Percentiles rank a stretch among this genome's conserved stretches.
These are phyloP conservation scores for Apteryx owenii DNA, from an alignment of 2,113 vertebrate genomes.

Conservation along the genomic window DNA sequence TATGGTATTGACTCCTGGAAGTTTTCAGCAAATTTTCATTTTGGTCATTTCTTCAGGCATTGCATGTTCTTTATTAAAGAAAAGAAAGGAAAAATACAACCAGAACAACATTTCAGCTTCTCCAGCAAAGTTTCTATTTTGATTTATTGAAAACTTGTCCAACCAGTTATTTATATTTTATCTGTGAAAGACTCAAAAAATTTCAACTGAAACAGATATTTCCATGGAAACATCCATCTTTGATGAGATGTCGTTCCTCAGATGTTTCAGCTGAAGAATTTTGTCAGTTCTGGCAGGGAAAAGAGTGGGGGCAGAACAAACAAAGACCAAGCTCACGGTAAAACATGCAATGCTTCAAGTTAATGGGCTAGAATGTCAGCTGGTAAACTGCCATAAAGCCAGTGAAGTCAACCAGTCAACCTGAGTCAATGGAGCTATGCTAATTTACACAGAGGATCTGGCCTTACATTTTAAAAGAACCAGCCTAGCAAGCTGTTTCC, in stretches of 20 bases:
- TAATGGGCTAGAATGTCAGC: constrained; percentile 64
- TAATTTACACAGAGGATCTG: constrained; percentile 62
- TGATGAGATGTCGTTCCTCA: constrained; percentile 51
- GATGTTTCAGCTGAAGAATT: constrained; percentile 68
- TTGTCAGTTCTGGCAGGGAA: constrained; percentile 57
- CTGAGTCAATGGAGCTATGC: constrained; percentile 48
- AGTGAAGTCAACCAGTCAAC: constrained; percentile 48
- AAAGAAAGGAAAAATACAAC: constrained; percentile 36
- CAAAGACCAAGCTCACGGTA: constrained; percentile 37
- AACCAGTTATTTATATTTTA: constrained; percentile 70
- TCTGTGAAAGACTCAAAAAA: constrained; percentile 37
- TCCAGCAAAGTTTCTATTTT: constrained; percentile 62
- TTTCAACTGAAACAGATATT: constrained; percentile 57
- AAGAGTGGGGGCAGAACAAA: constrained; percentile 3
- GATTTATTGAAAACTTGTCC: constrained; percentile 64
- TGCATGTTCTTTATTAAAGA: background rate
- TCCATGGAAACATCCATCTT: constrained; percentile 69
- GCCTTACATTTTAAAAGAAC: constrained; percentile 66
- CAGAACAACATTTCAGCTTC: constrained; percentile 48
- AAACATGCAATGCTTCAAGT: constrained; percentile 47
- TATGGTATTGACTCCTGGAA: background rate
- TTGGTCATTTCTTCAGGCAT: background rate
- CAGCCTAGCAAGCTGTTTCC: constrained; percentile 62
- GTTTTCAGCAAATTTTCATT: constrained; percentile 3
- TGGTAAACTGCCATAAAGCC: constrained; percentile 53